Evolutionary conservation across 2,888 invertebrate species (phyloP).

Genomic region (Pristionchus exspectatus): DNA sequence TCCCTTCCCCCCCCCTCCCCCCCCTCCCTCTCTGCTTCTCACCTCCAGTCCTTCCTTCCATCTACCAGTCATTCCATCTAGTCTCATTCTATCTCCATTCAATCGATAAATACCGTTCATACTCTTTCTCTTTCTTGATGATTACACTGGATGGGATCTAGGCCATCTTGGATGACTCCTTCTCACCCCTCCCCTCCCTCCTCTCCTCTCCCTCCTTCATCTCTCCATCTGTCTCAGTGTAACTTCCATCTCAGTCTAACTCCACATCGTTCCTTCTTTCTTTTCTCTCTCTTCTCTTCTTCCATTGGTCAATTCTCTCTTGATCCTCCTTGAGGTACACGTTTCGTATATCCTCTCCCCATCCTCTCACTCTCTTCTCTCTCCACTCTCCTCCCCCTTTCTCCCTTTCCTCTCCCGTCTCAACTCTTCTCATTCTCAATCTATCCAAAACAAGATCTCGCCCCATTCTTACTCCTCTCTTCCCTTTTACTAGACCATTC

Average conservation of each 20-base stretch:
- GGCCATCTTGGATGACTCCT: slow-evolving; percentile 26
- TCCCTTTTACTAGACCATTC: slow-evolving; percentile 20
- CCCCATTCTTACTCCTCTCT: slow-evolving; percentile 45
- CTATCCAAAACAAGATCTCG: slow-evolving; percentile 57
- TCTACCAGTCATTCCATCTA: slow-evolving; percentile 41
- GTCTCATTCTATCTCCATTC: slow-evolving; percentile 3
- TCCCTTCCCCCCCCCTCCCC: background rate
- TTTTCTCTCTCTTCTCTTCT: slow-evolving; percentile 44
- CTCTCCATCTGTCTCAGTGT: slow-evolving; percentile 38
- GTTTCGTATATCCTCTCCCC: slow-evolving; percentile 37
- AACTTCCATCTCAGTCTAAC: slow-evolving; percentile 42
- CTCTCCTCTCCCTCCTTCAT: background rate
- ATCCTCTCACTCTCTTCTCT: background rate
- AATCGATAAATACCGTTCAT: slow-evolving; percentile 48
- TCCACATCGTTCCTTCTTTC: slow-evolving; percentile 22
- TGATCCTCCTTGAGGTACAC: slow-evolving; percentile 42
- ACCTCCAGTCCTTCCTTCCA: slow-evolving; percentile 21
- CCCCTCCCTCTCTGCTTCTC: background rate
- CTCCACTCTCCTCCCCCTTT: background rate
- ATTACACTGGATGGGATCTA: slow-evolving; percentile 32
- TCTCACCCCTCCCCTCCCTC: background rate
- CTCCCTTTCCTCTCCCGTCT: background rate
- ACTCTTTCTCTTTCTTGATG: background rate
- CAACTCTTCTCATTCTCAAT: slow-evolving; percentile 47
- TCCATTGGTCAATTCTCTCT: slow-evolving; percentile 47